These are phyloP conservation scores for Cariama cristata DNA, from an alignment of 2,113 vertebrate genomes.

Conservation along the genomic window DNA sequence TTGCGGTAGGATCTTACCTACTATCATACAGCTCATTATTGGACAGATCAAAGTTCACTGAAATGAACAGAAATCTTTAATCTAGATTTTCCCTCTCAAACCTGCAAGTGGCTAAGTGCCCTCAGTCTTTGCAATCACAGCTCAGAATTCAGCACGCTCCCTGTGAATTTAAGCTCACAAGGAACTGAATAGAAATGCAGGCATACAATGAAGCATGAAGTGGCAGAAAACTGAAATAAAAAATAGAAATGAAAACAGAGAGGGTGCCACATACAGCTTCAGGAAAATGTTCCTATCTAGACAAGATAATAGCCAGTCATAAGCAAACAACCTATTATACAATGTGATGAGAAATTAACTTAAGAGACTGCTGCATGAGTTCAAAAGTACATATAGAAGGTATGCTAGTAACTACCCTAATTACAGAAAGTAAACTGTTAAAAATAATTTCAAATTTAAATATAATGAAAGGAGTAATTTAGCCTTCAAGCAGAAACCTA, in stretches of 20 bases:
- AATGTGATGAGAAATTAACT: neutral
- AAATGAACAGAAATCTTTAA: neutral
- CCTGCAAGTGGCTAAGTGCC: neutral
- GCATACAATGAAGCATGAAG: neutral
- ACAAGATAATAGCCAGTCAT: neutral
- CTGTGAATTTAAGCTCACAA: neutral
- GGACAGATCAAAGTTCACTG: neutral
- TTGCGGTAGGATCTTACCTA: accelerated
- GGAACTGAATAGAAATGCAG: neutral
- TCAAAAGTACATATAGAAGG: neutral
- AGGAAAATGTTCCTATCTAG: neutral
- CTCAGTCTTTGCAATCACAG: neutral
- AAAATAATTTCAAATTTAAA: neutral
- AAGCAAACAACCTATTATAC: neutral
- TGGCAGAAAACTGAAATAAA: neutral
- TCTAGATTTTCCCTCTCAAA: neutral
- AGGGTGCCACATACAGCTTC: neutral
- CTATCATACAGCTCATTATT: neutral
- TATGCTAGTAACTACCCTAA: neutral
- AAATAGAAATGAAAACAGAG: neutral
- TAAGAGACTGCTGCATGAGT: neutral
- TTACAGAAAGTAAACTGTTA: neutral
- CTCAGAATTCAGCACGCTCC: neutral
- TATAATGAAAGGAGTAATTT: neutral
- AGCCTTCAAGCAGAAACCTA: neutral